Percentiles rank a stretch among this genome's conserved stretches.
These are phyloP conservation scores for Papilio dardanus DNA, from an alignment of 1,140 invertebrate genomes.

Conservation along the genomic window DNA sequence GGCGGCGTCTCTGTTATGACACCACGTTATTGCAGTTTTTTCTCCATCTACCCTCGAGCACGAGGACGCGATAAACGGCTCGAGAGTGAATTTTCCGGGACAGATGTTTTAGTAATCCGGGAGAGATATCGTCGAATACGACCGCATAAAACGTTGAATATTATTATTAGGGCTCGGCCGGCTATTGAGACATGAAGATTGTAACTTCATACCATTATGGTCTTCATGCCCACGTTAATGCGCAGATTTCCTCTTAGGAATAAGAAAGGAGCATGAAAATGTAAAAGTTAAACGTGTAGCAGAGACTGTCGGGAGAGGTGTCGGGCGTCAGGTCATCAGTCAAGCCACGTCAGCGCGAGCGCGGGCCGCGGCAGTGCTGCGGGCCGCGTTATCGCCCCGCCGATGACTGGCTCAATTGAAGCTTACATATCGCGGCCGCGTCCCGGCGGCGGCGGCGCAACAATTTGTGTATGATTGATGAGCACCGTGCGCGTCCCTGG, in stretches of 20 bases:
- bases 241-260: background rate
- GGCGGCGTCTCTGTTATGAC: slow-evolving; percentile 79
- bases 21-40: slow-evolving; percentile 80
- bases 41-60: slow-evolving; percentile 75
- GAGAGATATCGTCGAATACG: slow-evolving; percentile 53
- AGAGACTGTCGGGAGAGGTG: no score
- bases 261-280: slow-evolving; percentile 11
- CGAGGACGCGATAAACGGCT: slow-evolving; percentile 68
- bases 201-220: background rate
- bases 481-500: background rate
- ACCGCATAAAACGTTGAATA: slow-evolving; percentile 69
- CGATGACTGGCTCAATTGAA: slow-evolving; percentile 71
- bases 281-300: background rate
- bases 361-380: slow-evolving; percentile 44
- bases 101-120: slow-evolving; percentile 79
- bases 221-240: background rate
- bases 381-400: no score
- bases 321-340: background rate
- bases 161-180: slow-evolving; percentile 50
- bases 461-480: slow-evolving; percentile 76
- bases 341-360: slow-evolving; percentile 49
- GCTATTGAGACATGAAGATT: slow-evolving; percentile 51
- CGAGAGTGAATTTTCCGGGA: slow-evolving; percentile 80
- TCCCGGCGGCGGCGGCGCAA: slow-evolving; percentile 49
- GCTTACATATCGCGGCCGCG: slow-evolving; percentile 59